A percentile compares a stretch with the other conserved stretches of the same genome.
Evolutionary conservation across 2,113 vertebrate genomes (phyloP).

Genomic region (Canis aureus): DNA sequence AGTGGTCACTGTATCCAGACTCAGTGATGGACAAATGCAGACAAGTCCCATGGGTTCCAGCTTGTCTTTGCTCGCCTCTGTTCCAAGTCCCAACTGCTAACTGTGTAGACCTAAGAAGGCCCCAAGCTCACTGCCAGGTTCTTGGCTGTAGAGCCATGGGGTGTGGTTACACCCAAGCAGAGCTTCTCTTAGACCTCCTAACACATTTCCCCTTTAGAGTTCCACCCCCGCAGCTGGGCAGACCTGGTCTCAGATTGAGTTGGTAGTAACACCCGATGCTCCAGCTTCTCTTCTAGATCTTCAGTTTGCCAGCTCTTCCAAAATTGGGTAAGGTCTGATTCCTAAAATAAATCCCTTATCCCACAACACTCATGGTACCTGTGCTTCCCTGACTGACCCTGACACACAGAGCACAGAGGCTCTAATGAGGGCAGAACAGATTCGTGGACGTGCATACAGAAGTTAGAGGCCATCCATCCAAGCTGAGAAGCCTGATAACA

Average conservation of each 20-base stretch:
- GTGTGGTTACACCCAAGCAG: neutral
- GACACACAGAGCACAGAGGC: neutral
- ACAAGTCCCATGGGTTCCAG: neutral
- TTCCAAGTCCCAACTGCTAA: neutral
- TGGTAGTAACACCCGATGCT: neutral
- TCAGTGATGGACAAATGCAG: neutral
- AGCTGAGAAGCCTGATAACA: neutral
- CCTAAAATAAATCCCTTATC: neutral
- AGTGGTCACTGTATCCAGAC: neutral
- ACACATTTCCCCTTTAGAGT: neutral
- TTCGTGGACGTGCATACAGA: accelerated
- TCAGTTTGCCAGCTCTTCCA: neutral
- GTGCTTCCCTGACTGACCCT: neutral
- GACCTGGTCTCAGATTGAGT: neutral
- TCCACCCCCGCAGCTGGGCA: neutral
- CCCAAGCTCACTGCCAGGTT: neutral
- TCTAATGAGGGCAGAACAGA: neutral
- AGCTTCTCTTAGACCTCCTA: neutral
- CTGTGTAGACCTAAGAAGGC: neutral
- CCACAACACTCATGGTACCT: accelerated
- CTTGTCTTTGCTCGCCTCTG: neutral
- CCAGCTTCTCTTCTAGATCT: neutral
- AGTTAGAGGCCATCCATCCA: neutral
- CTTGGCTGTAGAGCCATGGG: neutral
- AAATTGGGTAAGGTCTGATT: neutral